A percentile compares a stretch with the other conserved stretches of the same genome.
These are phyloP conservation scores for Agapornis canus DNA, from an alignment of 2,797 vertebrate genomes.

Conservation along the genomic window DNA sequence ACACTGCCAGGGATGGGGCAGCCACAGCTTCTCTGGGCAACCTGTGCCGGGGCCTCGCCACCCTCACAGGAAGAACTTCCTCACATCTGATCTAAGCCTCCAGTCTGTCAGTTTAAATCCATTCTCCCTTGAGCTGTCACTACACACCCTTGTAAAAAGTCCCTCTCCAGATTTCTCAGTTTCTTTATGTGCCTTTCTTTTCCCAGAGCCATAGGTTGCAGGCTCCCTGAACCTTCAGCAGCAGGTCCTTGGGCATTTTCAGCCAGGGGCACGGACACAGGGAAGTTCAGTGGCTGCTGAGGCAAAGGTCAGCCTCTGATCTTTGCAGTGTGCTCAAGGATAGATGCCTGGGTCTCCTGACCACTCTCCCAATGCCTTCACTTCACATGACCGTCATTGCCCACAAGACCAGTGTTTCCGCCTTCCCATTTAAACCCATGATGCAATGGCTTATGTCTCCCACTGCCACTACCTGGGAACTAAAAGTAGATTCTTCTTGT, in stretches of 20 bases:
- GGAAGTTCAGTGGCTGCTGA: background rate
- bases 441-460: background rate
- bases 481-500: background rate
- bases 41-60: background rate
- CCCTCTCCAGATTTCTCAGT: background rate
- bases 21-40: background rate
- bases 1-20: background rate
- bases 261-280: background rate
- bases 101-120: background rate
- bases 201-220: accelerated
- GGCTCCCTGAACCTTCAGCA: background rate
- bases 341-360: background rate
- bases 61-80: background rate
- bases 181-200: background rate
- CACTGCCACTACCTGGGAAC: background rate
- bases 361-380: background rate
- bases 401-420: background rate
- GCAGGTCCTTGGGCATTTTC: background rate
- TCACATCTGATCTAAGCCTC: background rate
- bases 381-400: background rate
- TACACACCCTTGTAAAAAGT: background rate
- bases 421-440: background rate
- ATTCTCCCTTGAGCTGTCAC: background rate
- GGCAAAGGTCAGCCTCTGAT: background rate
- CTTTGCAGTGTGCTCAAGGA: background rate